Percentiles rank a stretch among this genome's conserved stretches.
phyloP scores from a whole-genome alignment of 2,797 vertebrate genomes.

The Sphenopsis melanotis region DNA sequence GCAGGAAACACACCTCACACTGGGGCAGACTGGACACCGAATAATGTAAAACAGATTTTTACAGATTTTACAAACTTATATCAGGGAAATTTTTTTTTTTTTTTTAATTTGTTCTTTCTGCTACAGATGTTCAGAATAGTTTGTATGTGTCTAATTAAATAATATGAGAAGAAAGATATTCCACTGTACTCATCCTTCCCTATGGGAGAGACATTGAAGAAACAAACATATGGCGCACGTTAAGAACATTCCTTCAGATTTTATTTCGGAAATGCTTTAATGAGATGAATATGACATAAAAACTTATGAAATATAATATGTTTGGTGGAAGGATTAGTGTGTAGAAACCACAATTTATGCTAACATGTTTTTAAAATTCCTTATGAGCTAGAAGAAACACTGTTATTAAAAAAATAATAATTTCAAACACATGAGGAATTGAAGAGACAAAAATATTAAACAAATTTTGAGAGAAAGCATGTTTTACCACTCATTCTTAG shows the following conservation, averaged over 20 bases:
- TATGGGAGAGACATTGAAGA: background rate
- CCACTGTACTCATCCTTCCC: background rate
- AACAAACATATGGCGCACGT: background rate
- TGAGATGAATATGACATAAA: background rate
- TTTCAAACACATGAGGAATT: background rate
- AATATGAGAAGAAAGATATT: background rate
- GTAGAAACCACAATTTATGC: background rate
- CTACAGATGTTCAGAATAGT: background rate
- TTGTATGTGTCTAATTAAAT: background rate
- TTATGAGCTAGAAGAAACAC: background rate
- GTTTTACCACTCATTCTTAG: background rate
- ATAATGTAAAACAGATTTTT: background rate
- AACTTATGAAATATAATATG: background rate
- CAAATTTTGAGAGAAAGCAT: background rate
- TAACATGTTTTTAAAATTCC: background rate
- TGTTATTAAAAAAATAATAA: background rate
- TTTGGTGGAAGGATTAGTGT: background rate
- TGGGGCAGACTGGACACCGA: background rate
- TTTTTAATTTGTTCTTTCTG: background rate
- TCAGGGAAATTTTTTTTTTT: background rate
- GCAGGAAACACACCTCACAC: background rate
- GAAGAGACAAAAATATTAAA: background rate
- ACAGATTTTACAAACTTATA: background rate
- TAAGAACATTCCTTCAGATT: background rate
- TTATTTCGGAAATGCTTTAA: slow-evolving; percentile 17